Base-by-base conservation (phyloP, 2,888 invertebrate species). In the Drosophila atripex region DNA sequence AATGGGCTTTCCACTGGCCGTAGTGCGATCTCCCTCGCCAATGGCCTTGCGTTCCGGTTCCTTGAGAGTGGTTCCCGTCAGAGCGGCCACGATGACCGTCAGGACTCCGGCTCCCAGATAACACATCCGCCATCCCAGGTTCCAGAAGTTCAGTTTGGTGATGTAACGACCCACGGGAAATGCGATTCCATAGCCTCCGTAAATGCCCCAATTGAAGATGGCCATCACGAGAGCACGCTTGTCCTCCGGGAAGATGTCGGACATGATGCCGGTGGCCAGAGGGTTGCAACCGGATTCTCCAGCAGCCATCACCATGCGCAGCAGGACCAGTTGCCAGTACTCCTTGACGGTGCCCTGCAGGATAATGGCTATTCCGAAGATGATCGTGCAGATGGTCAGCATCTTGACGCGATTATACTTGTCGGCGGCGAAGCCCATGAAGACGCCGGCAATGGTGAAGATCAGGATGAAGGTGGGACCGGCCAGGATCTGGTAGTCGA, bases 131-230 rank as follows among this genome's bases (percentile, higher is more conserved):
- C 97, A 97, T 46, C 96, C 95, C 92, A 96, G 90, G 73, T 94
- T 94, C 93, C 95, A 96, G 65, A 95, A 93, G 84, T 97, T 95
- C 43, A 95, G 75, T 28, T 93, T 92, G 1, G 97, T 96, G 12
- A 97, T 93, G 83, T 97, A 97, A 77, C 97, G 94, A 0, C 98
- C 98, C 5, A 98, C 95, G 0, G 98, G 97, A 90, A 97, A 98
- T 0, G 97, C 97, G 74, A 98, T 95, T 47, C 97, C 97, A 83
- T 97, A 98, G 2, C 98, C 98, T 32, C 97, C 97, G 89, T 98
- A 98, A 77, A 98, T 97, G 11, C 98, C 98, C 97, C 97, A 98
- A 91, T 98, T 98, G 93, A 98, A 98, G 71, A 98, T 94, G 0
- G 97, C 97, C 93, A 98, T 95, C 12, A 97, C 98, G 43, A 97